phyloP scores from a whole-genome alignment of 1,140 invertebrate species.

The Listronotus bonariensis region DNA sequence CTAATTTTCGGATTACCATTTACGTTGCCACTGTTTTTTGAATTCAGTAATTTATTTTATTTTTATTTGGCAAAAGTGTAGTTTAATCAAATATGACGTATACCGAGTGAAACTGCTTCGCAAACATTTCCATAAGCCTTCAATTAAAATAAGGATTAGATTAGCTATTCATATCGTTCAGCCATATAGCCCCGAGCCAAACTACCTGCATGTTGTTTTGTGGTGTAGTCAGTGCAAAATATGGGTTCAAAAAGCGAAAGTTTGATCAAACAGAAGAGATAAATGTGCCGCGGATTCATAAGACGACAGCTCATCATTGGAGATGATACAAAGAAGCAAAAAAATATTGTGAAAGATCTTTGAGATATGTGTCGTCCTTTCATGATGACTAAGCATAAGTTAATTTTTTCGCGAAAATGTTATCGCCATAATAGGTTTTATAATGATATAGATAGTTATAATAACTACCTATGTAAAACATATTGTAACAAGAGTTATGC shows the following conservation, averaged over 20 bases:
- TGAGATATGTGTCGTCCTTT: slow-evolving; percentile 1
- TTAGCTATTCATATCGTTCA: slow-evolving; percentile 29
- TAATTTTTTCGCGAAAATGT: background rate
- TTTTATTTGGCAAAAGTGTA: no score
- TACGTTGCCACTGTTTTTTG: no score
- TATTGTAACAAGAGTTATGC: no score
- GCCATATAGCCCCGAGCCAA: slow-evolving; percentile 11
- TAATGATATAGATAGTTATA: no score
- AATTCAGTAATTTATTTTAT: no score
- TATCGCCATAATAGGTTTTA: no score
- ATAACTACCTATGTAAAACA: no score
- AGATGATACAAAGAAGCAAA: background rate
- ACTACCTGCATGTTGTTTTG: slow-evolving; percentile 25
- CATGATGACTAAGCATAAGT: slow-evolving; percentile 13
- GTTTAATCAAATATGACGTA: no score
- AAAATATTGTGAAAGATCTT: slow-evolving; percentile 2
- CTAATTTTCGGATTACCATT: no score
- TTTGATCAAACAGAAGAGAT: slow-evolving; percentile 16
- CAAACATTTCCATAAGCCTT: slow-evolving; percentile 8
- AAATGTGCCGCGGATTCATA: background rate
- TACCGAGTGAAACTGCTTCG: background rate
- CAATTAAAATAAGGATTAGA: slow-evolving; percentile 14
- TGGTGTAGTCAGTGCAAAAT: slow-evolving; percentile 17
- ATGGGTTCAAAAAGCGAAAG: slow-evolving; percentile 29
- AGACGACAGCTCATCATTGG: slow-evolving; percentile 5